A percentile compares a stretch with the other conserved stretches of the same genome.
These are phyloP conservation scores for Apogon talboti DNA, from an alignment of 2,797 vertebrate species.

Conservation along the genomic window DNA sequence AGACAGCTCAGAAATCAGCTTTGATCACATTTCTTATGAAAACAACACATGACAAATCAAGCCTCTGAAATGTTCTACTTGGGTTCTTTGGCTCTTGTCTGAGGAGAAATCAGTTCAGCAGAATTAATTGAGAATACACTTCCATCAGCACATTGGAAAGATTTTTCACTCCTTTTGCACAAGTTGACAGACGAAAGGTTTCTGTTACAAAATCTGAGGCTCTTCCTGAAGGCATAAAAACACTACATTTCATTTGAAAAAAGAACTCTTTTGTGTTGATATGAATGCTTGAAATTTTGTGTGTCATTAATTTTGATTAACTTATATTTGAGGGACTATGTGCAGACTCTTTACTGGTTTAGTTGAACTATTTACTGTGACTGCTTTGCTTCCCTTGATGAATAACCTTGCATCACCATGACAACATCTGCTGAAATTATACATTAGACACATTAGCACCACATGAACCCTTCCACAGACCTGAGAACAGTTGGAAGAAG, in stretches of 20 bases:
- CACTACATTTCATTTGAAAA: conserved; percentile 2
- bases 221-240: background rate
- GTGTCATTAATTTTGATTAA: conserved; percentile 23
- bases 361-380: background rate
- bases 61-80: conserved; percentile 14
- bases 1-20: conserved; percentile 29
- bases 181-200: conserved; percentile 11
- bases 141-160: conserved; percentile 3
- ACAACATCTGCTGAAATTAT: too few relatives aligned
- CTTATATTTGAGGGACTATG: conserved; percentile 17
- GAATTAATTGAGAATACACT: conserved; percentile 34
- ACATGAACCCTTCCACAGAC: too few relatives aligned
- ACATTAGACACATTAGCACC: too few relatives aligned
- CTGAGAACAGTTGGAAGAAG: too few relatives aligned
- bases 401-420: too few relatives aligned
- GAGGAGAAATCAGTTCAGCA: conserved; percentile 10
- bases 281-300: conserved; percentile 15
- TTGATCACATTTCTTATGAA: conserved; percentile 42
- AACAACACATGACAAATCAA: conserved; percentile 8
- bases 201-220: conserved; percentile 3
- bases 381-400: background rate
- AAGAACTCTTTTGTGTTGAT: conserved; percentile 10
- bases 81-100: conserved; percentile 4
- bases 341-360: background rate
- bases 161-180: background rate